Conservation (phyloP, 1,140 invertebrate species). For the Sinella curviseta region DNA sequence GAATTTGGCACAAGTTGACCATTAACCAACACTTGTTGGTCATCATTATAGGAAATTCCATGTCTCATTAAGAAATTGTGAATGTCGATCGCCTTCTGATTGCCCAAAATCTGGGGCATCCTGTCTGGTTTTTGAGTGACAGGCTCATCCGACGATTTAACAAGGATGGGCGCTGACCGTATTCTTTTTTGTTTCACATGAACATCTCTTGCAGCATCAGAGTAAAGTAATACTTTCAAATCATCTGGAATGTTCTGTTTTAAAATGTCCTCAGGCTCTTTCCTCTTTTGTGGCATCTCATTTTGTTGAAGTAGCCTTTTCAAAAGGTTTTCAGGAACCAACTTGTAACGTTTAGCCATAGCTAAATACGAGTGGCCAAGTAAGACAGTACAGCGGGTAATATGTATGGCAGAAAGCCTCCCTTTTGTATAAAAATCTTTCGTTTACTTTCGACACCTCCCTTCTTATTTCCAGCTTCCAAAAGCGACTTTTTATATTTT, state of each 20-base stretch:
- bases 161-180: neutral
- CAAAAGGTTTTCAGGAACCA: neutral
- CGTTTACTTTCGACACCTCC: neutral
- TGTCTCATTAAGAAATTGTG: neutral
- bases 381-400: neutral
- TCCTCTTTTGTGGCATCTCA: neutral
- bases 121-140: neutral
- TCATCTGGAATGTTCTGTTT: neutral
- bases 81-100: neutral
- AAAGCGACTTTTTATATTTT: too few relatives aligned
- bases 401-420: neutral
- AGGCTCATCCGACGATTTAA: neutral
- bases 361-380: neutral
- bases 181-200: neutral
- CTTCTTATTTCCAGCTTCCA: neutral
- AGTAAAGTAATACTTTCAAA: neutral
- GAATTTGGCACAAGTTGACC: neutral
- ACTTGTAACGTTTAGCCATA: slow-evolving; percentile 5
- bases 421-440: too few relatives aligned
- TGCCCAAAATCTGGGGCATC: neutral
- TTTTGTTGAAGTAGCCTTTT: neutral
- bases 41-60: neutral
- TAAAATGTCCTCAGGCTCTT: neutral
- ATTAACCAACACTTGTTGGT: neutral
- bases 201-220: neutral